Percentiles rank a stretch among this genome's conserved stretches.
phyloP scores from a whole-genome alignment of 2,888 invertebrate species.

The Pachymerium ferrugineum region DNA sequence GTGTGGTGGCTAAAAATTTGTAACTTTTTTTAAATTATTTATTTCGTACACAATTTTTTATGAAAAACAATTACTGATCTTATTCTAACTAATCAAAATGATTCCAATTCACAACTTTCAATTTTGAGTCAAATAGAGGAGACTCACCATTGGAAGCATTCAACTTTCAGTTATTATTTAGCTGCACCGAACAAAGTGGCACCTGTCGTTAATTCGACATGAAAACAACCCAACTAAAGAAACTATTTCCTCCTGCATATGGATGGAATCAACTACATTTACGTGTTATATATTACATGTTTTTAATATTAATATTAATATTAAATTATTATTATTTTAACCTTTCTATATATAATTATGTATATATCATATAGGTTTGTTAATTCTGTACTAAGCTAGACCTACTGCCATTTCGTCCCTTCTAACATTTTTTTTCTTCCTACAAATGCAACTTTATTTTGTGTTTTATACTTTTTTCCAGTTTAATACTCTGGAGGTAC shows the following conservation, averaged over 20 bases:
- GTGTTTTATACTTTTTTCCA: not conserved
- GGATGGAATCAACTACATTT: conserved; percentile 14
- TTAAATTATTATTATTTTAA: not conserved
- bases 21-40: not conserved
- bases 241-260: not conserved
- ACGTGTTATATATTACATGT: not conserved
- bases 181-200: conserved; percentile 10
- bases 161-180: not conserved
- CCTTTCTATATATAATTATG: not conserved
- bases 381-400: not conserved
- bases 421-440: not conserved
- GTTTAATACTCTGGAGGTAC: conserved; percentile 31
- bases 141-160: not conserved
- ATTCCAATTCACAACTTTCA: not conserved
- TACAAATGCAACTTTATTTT: not conserved
- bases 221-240: not conserved
- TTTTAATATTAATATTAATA: not conserved
- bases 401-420: not conserved
- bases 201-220: conserved; percentile 15
- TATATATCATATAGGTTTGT: not conserved
- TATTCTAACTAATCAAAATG: conserved; percentile 9
- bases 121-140: not conserved
- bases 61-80: conserved; percentile 10
- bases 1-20: not conserved
- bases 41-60: not conserved